These are phyloP conservation scores for Oryzias dopingdopingensis DNA, from an alignment of 2,797 vertebrate genomes.

Conservation along the genomic window DNA sequence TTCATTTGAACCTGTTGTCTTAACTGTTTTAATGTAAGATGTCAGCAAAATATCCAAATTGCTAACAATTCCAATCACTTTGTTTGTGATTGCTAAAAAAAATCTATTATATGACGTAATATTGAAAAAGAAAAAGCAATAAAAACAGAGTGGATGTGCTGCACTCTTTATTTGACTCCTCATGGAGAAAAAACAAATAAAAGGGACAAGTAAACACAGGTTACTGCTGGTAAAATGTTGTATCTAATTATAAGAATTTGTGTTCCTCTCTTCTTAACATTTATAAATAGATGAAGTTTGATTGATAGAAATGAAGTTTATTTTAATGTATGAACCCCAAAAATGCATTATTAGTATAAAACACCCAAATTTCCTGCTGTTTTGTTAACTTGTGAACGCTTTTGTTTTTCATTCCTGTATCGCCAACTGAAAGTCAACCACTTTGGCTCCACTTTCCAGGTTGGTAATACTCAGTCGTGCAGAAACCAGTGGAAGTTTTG, in stretches of 20 bases:
- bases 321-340: constrained; percentile 15
- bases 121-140: not conserved
- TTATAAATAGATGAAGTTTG: too few relatives aligned
- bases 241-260: too few relatives aligned
- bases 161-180: too few relatives aligned
- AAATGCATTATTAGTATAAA: constrained; percentile 32
- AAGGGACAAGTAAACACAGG: too few relatives aligned
- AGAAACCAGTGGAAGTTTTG: constrained; percentile 33
- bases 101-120: not conserved
- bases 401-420: constrained; percentile 48
- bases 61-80: not conserved
- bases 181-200: too few relatives aligned
- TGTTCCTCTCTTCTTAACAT: not conserved
- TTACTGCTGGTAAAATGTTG: too few relatives aligned
- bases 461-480: constrained; percentile 29
- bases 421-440: constrained; percentile 48
- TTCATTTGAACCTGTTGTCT: not conserved
- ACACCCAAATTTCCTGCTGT: constrained; percentile 43
- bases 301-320: too few relatives aligned
- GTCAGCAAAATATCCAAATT: not conserved
- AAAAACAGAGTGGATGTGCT: not conserved
- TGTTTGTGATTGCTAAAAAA: not conserved
- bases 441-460: constrained; percentile 33
- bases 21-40: not conserved
- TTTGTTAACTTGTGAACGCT: constrained; percentile 51